Conservation (phyloP, 2,797 vertebrate species). For the Lithobates sylvaticus region DNA sequence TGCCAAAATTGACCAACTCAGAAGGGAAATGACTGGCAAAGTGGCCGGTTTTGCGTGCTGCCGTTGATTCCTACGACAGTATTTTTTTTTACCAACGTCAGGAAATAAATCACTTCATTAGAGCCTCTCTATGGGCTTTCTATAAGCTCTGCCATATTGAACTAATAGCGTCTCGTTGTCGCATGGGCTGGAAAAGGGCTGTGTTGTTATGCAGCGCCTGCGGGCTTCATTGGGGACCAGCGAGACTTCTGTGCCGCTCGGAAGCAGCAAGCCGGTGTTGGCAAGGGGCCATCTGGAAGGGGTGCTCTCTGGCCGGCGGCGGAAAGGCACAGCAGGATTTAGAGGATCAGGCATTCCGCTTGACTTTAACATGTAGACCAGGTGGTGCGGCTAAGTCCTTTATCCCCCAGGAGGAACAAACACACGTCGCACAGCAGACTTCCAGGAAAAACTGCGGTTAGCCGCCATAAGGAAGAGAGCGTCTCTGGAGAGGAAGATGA, state of each 20-base stretch:
- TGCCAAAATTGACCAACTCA: neutral
- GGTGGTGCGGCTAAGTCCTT: neutral
- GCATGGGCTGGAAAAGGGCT: neutral
- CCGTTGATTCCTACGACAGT: conserved; percentile 26
- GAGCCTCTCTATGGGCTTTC: conserved; percentile 37
- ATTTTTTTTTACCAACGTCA: conserved; percentile 37
- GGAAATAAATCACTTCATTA: conserved; percentile 58
- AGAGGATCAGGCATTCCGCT: neutral
- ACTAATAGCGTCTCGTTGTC: conserved; percentile 25
- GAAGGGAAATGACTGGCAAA: neutral
- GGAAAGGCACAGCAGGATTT: neutral
- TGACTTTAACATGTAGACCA: conserved; percentile 4
- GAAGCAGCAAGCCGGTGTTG: neutral
- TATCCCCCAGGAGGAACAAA: neutral
- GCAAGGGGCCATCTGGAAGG: neutral
- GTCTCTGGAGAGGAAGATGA: neutral
- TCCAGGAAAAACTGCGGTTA: neutral
- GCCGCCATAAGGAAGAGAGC: neutral
- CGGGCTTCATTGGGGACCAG: conserved; percentile 5
- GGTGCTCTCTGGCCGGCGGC: neutral
- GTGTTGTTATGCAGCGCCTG: conserved; percentile 16
- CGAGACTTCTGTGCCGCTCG: conserved; percentile 3
- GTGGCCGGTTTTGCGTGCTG: neutral
- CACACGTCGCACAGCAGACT: neutral
- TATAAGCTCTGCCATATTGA: conserved; percentile 31